phyloP scores from a whole-genome alignment of 2,113 vertebrate species.

The Progne subis region DNA sequence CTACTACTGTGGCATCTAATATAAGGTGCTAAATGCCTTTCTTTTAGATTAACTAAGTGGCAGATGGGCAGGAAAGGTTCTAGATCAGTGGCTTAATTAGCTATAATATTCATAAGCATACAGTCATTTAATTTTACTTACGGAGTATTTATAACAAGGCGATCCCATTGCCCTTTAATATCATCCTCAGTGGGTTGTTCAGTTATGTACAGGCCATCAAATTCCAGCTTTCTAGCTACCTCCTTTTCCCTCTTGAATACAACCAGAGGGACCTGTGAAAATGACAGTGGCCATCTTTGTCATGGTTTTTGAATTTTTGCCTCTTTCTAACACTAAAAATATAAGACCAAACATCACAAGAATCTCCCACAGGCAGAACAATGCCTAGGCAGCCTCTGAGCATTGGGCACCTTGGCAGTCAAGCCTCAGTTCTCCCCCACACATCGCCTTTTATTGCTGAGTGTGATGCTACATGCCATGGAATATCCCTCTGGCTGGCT shows the following conservation, averaged over 20 bases:
- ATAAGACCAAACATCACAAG: background rate
- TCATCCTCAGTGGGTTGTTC: constrained; percentile 97
- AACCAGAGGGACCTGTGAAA: constrained; percentile 89
- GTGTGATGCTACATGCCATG: background rate
- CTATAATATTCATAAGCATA: background rate
- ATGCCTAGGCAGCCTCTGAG: background rate
- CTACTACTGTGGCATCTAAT: background rate
- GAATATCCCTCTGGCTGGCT: background rate
- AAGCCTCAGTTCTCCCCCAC: rapidly evolving
- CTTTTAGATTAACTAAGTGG: background rate
- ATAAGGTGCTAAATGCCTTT: background rate
- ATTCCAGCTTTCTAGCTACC: constrained; percentile 95
- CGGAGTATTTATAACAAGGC: constrained; percentile 96
- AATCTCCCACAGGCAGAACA: background rate
- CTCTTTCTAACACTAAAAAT: background rate
- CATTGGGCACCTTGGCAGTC: background rate
- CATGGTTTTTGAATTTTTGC: background rate
- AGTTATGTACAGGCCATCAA: constrained; percentile 96
- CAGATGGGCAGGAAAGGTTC: background rate
- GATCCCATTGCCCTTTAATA: constrained; percentile 98
- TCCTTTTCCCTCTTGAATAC: constrained; percentile 98
- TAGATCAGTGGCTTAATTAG: background rate
- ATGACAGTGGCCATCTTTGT: background rate
- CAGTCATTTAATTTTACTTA: constrained; percentile 70
- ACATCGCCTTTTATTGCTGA: background rate